Base-by-base conservation (phyloP, 2,888 invertebrate species). In the Epistrophe grossulariae region DNA sequence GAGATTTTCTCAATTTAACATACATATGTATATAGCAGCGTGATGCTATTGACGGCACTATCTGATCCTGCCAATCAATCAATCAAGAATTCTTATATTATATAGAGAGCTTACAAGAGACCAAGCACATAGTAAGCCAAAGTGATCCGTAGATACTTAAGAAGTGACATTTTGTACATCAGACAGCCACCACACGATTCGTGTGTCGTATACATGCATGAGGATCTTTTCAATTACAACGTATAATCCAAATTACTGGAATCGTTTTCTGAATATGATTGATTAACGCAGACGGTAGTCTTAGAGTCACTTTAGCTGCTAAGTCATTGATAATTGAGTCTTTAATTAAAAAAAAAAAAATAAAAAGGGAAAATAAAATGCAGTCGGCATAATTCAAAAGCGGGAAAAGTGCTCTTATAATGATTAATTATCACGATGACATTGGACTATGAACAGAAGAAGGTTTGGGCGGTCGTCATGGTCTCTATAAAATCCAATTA, bases 31-130 rank as follows among this genome's bases (percentile, higher is more conserved):
- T 24, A 24, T 24, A 24, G 24, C 64, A 52, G 59, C 48, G 35
- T 55, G 57, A 70, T 48, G 64, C 60, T 73, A 73, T 52, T 74
- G 80, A 79, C 45, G 76, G 71, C 19, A 59, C 62, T 79, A 82
- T 82, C 85, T 71, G 85, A 87, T 79, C 79, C 82, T 82, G 85
- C 85, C 85, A 87, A 82, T 87, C 85, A 87, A 87, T 87, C 85
- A 87, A 87, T 87, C 85, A 79, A 70, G 73, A 84, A 79, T 84
- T 79, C 84, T 74, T 62, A 68, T 74, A n/a, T n/a, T n/a, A n/a
- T 70, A 62, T 38, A 72, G 79, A 73, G 2, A 17, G 6, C n/a
- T 7, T 13, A n/a, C 35, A 24, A 40, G 40, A 62, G 3, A 24
- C 2, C 24, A 1, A 24, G 5, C 19, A 62, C 15, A 24, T 40